Conservation (phyloP, 2,888 invertebrate genomes). For the Theodoxus fluviatilis region DNA sequence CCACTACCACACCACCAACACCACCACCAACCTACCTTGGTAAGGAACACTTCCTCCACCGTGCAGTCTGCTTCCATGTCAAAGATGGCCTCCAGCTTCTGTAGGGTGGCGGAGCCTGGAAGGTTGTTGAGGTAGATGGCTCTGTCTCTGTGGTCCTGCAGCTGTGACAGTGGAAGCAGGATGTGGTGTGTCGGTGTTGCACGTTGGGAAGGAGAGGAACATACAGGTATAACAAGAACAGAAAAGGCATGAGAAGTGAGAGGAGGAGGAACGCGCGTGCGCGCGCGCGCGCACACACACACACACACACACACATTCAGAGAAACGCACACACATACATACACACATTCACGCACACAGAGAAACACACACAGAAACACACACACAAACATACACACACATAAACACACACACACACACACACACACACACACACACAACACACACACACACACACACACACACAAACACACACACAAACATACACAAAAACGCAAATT, state of each 20-base stretch:
- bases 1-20: not conserved
- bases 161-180: conserved; percentile 28
- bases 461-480: not conserved
- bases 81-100: conserved; percentile 53
- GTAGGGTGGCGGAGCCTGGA: conserved; percentile 50
- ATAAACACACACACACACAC: conserved; percentile 1
- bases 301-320: conserved; percentile 15
- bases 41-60: conserved; percentile 51
- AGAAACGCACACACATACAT: not conserved
- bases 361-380: not conserved
- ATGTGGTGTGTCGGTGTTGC: not conserved
- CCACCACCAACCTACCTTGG: conserved; percentile 46
- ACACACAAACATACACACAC: not conserved
- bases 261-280: not conserved
- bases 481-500: not conserved
- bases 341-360: conserved; percentile 18
- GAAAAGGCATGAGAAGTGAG: not conserved
- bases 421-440: conserved; percentile 8
- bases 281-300: not conserved
- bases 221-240: too few species aligned
- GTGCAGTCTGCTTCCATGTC: conserved; percentile 59
- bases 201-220: not conserved
- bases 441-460: not conserved
- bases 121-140: conserved; percentile 50
- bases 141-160: conserved; percentile 36